phyloP scores from a whole-genome alignment of 1,140 invertebrate species.

The Neodiprion virginianus region DNA sequence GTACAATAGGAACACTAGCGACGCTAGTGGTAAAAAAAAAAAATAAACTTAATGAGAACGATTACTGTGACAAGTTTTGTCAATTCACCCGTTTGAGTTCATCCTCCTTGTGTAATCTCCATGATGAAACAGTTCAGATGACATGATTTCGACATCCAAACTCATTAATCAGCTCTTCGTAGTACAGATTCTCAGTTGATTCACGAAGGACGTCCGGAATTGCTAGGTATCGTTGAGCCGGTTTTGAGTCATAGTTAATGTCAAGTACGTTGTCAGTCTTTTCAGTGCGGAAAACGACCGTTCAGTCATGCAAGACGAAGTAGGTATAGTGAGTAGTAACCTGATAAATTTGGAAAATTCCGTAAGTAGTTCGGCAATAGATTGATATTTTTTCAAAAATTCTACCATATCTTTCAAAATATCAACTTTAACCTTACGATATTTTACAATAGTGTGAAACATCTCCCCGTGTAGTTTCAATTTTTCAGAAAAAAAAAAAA shows the following conservation, averaged over 20 bases:
- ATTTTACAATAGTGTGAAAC: not conserved
- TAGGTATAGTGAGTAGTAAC: conserved; percentile 24
- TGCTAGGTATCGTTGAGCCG: conserved; percentile 27
- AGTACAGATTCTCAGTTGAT: conserved; percentile 19
- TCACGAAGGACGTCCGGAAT: conserved; percentile 27
- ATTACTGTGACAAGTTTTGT: no score
- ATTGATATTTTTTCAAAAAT: not conserved
- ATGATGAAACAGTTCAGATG: no score
- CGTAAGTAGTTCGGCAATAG: not conserved
- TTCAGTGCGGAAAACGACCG: conserved; percentile 28
- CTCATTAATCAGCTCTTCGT: conserved; percentile 20
- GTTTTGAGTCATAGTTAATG: conserved; percentile 25
- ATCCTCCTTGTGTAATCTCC: no score
- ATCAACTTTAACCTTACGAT: not conserved
- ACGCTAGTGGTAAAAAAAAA: no score
- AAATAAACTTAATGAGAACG: no score
- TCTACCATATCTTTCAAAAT: not conserved
- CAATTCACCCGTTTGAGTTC: no score
- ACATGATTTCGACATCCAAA: conserved; percentile 11
- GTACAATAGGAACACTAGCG: no score
- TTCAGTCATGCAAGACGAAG: conserved; percentile 11
- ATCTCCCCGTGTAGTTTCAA: not conserved
- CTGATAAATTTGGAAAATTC: not conserved
- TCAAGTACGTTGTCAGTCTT: conserved; percentile 29
- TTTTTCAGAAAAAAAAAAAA: not conserved